Percentiles rank a stretch among this genome's conserved stretches.
Conservation (phyloP, 2,797 vertebrate genomes). For the Aplochiton taeniatus region DNA sequence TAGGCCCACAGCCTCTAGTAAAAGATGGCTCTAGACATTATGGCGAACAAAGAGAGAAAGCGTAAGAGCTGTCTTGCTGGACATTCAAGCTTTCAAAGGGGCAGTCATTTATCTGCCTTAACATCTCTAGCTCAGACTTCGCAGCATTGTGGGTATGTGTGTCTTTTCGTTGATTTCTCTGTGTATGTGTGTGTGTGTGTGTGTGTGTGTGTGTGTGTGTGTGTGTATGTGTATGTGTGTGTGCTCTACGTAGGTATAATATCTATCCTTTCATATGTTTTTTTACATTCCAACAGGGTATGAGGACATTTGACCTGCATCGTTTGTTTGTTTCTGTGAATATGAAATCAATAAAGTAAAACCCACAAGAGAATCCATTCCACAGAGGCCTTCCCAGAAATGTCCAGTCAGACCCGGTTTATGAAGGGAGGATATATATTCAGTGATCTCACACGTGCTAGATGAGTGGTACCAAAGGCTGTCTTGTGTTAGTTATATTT, state of each 20-base stretch:
- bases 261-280: too few species aligned
- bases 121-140: constrained; percentile 44
- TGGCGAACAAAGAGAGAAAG: constrained; percentile 46
- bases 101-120: constrained; percentile 56
- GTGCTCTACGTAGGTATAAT: background rate
- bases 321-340: constrained; percentile 61
- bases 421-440: constrained; percentile 23
- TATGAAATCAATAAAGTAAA: constrained; percentile 64
- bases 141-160: background rate
- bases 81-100: constrained; percentile 51
- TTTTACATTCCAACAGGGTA: constrained; percentile 38
- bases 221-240: constrained; percentile 1
- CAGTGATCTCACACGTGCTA: constrained; percentile 39
- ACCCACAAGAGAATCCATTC: constrained; percentile 62
- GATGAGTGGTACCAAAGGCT: constrained; percentile 30
- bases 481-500: constrained; percentile 47
- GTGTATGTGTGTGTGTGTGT: too few species aligned
- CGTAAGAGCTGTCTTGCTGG: constrained; percentile 47
- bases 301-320: constrained; percentile 43
- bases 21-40: constrained; percentile 33
- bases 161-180: background rate
- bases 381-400: constrained; percentile 38
- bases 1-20: constrained; percentile 23
- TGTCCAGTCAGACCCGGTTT: constrained; percentile 51
- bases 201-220: background rate